These are phyloP conservation scores for Squalus acanthias DNA, from an alignment of 2,797 vertebrate genomes.

Conservation along the genomic window DNA sequence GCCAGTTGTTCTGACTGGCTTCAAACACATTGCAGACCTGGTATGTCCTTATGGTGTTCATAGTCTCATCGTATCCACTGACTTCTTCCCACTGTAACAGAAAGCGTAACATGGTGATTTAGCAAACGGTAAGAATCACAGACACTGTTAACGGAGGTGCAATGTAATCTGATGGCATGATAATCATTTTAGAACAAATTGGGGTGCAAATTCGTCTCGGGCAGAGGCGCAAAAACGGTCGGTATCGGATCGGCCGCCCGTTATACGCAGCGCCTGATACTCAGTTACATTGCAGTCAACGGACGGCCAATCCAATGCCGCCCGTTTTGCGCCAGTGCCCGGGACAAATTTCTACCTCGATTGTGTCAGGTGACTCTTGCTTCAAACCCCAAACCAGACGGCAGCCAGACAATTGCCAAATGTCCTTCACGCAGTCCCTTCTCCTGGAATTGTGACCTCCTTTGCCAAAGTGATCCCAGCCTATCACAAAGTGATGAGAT, in stretches of 20 bases:
- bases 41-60: constrained; percentile 95
- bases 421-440: not conserved
- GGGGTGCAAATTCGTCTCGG: too few relatives aligned
- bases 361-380: not conserved
- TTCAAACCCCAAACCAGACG: not conserved
- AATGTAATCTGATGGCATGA: not conserved
- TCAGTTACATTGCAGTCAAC: too few relatives aligned
- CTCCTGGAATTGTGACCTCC: not conserved
- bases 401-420: not conserved
- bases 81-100: constrained; percentile 87
- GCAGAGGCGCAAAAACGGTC: too few relatives aligned
- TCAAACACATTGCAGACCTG: constrained; percentile 96
- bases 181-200: not conserved
- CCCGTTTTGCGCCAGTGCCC: too few relatives aligned
- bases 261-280: too few relatives aligned
- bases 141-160: not conserved
- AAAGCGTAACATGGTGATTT: constrained; percentile 41
- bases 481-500: not conserved
- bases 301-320: too few relatives aligned
- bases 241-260: too few relatives aligned
- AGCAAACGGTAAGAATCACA: not conserved
- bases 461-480: not conserved
- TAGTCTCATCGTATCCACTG: constrained; percentile 91
- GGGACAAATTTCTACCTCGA: too few relatives aligned
- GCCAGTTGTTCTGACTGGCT: constrained; percentile 92